A percentile compares a stretch with the other conserved stretches of the same genome.
These are phyloP conservation scores for Leucophenga maculata DNA, from an alignment of 2,888 invertebrate genomes.

Conservation along the genomic window DNA sequence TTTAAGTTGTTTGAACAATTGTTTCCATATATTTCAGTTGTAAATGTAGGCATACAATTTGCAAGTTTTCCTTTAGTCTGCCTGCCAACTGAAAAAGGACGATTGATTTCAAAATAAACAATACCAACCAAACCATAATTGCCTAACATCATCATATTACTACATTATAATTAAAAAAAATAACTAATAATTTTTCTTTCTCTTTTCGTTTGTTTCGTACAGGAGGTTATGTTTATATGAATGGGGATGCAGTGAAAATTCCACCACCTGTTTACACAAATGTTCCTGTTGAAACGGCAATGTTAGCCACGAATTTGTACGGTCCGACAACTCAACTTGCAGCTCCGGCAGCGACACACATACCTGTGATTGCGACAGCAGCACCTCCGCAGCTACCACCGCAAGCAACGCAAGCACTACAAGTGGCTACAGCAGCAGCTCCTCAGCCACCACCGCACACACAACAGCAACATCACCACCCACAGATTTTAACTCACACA, in stretches of 20 bases:
- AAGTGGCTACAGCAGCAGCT: slow-evolving; percentile 70
- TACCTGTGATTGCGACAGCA: slow-evolving; percentile 67
- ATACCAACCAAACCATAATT: too few relatives aligned
- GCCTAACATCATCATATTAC: too few relatives aligned
- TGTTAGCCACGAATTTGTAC: slow-evolving; percentile 72
- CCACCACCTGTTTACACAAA: slow-evolving; percentile 79
- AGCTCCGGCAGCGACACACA: slow-evolving; percentile 66
- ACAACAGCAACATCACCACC: slow-evolving; percentile 44
- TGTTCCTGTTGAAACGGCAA: slow-evolving; percentile 78
- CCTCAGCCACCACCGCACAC: slow-evolving; percentile 47
- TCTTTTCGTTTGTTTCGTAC: slow-evolving; percentile 18
- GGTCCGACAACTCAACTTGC: slow-evolving; percentile 68
- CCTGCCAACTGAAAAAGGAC: too few relatives aligned
- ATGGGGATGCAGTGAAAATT: slow-evolving; percentile 83
- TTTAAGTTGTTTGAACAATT: too few relatives aligned
- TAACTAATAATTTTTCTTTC: neutral
- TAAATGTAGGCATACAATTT: too few relatives aligned
- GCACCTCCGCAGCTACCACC: slow-evolving; percentile 57
- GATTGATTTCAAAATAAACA: too few relatives aligned
- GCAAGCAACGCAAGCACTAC: slow-evolving; percentile 52
- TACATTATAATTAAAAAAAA: too few relatives aligned
- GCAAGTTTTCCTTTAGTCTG: too few relatives aligned
- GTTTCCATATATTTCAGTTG: too few relatives aligned
- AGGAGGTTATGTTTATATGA: slow-evolving; percentile 84
- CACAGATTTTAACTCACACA: slow-evolving; percentile 48